Evolutionary conservation across 2,113 vertebrate genomes (phyloP).

Genomic region (Baryphthengus martii): DNA sequence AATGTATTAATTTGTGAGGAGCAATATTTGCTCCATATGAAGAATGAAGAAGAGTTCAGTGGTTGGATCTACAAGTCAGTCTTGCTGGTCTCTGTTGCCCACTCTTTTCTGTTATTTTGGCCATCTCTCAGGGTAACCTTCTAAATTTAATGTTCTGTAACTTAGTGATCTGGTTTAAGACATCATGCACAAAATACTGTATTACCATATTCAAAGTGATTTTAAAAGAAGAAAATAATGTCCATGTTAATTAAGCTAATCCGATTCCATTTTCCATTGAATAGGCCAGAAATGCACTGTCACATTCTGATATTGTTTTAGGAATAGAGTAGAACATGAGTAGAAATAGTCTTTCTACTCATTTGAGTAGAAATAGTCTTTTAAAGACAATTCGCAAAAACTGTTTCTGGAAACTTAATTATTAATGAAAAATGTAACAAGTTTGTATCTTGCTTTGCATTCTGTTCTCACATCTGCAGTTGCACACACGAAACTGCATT

Average conservation of each 20-base stretch:
- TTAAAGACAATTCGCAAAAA: not conserved
- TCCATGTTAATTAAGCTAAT: not conserved
- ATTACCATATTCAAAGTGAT: not conserved
- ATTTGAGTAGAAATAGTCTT: not conserved
- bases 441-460: not conserved
- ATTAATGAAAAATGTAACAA: conserved; percentile 15
- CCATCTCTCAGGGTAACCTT: not conserved
- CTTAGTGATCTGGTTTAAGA: not conserved
- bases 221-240: not conserved
- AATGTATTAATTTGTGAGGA: not conserved
- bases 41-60: not conserved
- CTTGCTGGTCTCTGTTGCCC: not conserved
- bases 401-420: not conserved
- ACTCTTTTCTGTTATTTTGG: not conserved
- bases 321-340: not conserved
- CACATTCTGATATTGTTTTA: not conserved
- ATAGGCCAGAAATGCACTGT: not conserved
- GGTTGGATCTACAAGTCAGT: not conserved
- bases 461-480: conserved; percentile 1
- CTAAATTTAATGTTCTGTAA: not conserved
- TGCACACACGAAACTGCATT: conserved; percentile 6
- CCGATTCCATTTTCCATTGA: not conserved
- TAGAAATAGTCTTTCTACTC: not conserved
- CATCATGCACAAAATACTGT: not conserved
- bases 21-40: not conserved